Percentiles rank a stretch among this genome's conserved stretches.
Evolutionary conservation across 2,113 vertebrate species (phyloP).

Genomic region (Tautogolabrus adspersus): DNA sequence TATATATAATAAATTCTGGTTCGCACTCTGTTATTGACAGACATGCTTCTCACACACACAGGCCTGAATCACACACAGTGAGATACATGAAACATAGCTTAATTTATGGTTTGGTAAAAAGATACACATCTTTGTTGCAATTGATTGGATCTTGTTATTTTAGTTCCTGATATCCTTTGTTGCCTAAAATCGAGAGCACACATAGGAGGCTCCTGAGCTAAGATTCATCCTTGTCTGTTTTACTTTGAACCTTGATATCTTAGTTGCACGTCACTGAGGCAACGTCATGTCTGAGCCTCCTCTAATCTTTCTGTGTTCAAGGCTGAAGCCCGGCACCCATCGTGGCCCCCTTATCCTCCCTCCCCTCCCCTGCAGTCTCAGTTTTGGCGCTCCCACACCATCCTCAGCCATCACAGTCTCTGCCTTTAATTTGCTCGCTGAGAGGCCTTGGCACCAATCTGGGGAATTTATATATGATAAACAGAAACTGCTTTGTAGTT

Average conservation of each 20-base stretch:
- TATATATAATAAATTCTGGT: no score
- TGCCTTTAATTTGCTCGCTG: slow-evolving; percentile 26
- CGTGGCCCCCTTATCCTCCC: neutral
- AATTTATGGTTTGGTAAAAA: no score
- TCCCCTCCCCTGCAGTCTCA: neutral
- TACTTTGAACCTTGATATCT: slow-evolving; percentile 70
- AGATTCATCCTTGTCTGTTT: slow-evolving; percentile 61
- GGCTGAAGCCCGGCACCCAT: slow-evolving; percentile 39
- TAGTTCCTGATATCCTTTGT: neutral
- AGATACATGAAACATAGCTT: no score
- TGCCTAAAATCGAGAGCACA: neutral
- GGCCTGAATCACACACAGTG: no score
- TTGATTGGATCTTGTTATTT: neutral
- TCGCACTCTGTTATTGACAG: no score
- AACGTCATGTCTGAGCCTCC: slow-evolving; percentile 78
- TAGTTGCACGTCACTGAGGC: slow-evolving; percentile 62
- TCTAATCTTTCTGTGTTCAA: slow-evolving; percentile 70
- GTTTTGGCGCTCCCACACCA: slow-evolving; percentile 40
- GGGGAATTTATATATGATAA: no score
- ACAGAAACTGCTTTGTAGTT: slow-evolving; percentile 16
- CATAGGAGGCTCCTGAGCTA: slow-evolving; percentile 7
- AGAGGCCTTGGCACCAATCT: neutral
- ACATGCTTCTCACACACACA: no score
- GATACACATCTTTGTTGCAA: no score
- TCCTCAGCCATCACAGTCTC: slow-evolving; percentile 49